These are phyloP conservation scores for Ceyx erithaca DNA, from an alignment of 2,797 vertebrate genomes.

Conservation along the genomic window DNA sequence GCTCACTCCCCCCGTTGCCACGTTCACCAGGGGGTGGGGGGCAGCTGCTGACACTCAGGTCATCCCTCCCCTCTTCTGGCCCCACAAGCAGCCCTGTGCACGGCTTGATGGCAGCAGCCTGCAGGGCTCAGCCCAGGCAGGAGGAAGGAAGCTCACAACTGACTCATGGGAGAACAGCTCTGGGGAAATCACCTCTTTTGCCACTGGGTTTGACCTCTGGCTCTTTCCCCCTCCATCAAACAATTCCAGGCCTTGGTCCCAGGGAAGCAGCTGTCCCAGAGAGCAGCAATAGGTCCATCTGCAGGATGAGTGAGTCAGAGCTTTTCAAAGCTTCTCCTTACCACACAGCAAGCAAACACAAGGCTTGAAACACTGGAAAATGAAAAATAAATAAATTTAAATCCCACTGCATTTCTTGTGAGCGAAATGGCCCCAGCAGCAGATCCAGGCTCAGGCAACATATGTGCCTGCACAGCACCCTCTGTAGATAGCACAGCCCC, in stretches of 20 bases:
- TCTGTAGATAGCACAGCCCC: neutral
- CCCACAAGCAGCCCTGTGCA: neutral
- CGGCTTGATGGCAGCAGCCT: fast-evolving
- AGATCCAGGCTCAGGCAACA: fast-evolving
- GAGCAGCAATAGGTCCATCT: neutral
- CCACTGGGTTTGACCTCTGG: neutral
- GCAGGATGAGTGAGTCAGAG: neutral
- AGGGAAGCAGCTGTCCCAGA: neutral
- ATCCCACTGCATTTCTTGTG: neutral
- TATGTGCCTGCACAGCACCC: neutral
- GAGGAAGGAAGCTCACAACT: neutral
- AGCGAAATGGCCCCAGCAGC: neutral
- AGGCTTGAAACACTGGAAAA: neutral
- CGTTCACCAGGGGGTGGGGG: too few relatives aligned
- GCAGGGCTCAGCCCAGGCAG: neutral
- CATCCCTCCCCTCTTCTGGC: neutral
- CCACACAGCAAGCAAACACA: neutral
- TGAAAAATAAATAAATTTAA: neutral
- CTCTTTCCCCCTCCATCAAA: neutral
- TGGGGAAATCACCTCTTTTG: neutral
- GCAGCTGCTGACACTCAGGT: fast-evolving
- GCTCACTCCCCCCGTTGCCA: neutral
- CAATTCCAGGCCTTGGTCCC: neutral
- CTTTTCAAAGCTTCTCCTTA: neutral
- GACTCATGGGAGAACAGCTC: neutral